phyloP scores from a whole-genome alignment of 2,113 vertebrate genomes.

The Heteronetta atricapilla region DNA sequence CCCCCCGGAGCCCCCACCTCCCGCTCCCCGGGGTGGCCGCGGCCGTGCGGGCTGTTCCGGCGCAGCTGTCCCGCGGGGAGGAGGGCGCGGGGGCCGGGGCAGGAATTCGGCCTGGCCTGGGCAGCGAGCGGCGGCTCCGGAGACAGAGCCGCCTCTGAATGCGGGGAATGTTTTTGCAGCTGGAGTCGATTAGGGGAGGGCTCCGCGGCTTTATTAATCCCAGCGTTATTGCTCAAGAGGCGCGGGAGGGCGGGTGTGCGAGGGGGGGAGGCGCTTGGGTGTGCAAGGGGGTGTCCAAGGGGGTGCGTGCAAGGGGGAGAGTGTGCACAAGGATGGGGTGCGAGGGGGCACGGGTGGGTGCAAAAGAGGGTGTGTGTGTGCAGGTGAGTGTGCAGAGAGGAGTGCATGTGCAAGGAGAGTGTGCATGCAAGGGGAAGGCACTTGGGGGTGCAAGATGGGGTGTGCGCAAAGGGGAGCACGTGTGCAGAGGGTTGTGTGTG shows the following conservation, averaged over 20 bases:
- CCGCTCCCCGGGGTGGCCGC: neutral
- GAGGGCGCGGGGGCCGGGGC: neutral
- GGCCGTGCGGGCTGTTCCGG: conserved; percentile 24
- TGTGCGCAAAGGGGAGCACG: too few relatives aligned
- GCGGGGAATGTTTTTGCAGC: conserved; percentile 79
- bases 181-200: conserved; percentile 74
- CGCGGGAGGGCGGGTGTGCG: neutral
- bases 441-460: neutral
- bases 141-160: conserved; percentile 55
- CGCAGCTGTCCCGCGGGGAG: conserved; percentile 63
- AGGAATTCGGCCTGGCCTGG: conserved; percentile 63
- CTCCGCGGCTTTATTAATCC: conserved; percentile 69
- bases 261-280: neutral
- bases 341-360: too few relatives aligned
- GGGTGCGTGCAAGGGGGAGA: neutral
- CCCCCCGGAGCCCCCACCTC: neutral
- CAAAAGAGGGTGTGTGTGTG: neutral
- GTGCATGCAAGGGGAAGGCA: neutral
- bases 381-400: neutral
- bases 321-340: too few relatives aligned
- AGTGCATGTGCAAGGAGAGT: neutral
- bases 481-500: too few relatives aligned
- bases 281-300: neutral
- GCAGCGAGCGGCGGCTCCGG: conserved; percentile 60
- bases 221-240: conserved; percentile 56